Evolutionary conservation across 2,797 vertebrate species (phyloP).

Genomic region (Anguilla marmorata): DNA sequence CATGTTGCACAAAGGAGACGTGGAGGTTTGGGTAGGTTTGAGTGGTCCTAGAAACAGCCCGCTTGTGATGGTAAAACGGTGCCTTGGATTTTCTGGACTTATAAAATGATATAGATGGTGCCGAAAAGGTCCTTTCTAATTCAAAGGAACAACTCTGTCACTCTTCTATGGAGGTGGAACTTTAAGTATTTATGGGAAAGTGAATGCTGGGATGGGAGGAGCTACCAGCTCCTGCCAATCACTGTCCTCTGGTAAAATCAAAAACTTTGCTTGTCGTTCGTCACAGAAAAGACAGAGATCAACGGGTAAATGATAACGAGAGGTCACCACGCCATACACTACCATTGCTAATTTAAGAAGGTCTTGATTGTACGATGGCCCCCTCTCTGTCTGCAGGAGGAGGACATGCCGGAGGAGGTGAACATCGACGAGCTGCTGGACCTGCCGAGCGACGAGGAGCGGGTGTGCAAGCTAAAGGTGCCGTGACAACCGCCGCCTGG

Average conservation of each 20-base stretch:
- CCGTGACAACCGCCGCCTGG: background rate
- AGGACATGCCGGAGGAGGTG: slow-evolving; percentile 79
- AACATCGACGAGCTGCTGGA: slow-evolving; percentile 82
- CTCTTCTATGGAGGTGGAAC: too few relatives aligned
- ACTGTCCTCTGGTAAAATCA: too few relatives aligned
- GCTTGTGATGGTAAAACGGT: background rate
- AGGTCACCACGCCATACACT: background rate
- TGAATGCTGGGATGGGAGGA: too few relatives aligned
- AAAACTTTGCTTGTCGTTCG: too few relatives aligned
- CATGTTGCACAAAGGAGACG: too few relatives aligned
- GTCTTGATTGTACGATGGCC: background rate
- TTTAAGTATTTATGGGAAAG: too few relatives aligned
- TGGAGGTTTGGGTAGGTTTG: background rate
- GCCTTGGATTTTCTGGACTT: background rate
- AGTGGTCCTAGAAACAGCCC: background rate
- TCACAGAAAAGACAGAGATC: too few relatives aligned
- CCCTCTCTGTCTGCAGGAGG: slow-evolving; percentile 65
- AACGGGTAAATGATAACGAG: too few relatives aligned
- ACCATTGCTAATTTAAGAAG: background rate
- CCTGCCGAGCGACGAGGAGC: slow-evolving; percentile 73
- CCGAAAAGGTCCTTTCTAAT: too few relatives aligned
- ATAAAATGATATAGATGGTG: too few relatives aligned
- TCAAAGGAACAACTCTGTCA: too few relatives aligned
- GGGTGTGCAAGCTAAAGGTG: slow-evolving; percentile 73
- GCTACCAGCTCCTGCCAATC: too few relatives aligned